phyloP scores from a whole-genome alignment of 2,113 vertebrate species.

The Calcarius ornatus region DNA sequence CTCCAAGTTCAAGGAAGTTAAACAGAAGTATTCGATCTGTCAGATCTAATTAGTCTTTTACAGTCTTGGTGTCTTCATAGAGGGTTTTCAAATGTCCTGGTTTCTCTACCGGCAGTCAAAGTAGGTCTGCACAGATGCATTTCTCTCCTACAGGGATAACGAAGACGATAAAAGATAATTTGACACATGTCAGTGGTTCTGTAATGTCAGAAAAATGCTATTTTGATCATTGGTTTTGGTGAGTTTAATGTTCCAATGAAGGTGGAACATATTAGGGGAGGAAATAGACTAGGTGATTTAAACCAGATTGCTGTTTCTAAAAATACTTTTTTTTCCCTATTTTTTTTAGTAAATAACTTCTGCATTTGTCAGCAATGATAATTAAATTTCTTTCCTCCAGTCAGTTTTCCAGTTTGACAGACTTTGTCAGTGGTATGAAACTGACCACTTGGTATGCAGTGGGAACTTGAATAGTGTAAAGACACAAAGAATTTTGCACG shows the following conservation, averaged over 20 bases:
- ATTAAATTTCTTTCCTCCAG: not conserved
- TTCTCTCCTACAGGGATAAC: not conserved
- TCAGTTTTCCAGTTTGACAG: not conserved
- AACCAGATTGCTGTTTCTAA: not conserved
- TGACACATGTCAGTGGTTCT: not conserved
- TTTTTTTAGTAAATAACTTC: not conserved
- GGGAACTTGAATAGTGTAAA: not conserved
- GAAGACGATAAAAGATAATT: not conserved
- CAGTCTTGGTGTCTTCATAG: not conserved
- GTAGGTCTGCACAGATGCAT: not conserved
- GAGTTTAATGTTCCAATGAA: not conserved
- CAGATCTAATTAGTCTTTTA: not conserved
- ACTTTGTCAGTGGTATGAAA: not conserved
- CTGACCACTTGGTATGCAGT: not conserved
- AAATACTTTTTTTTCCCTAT: not conserved
- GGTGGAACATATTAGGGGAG: not conserved
- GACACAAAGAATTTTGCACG: not conserved
- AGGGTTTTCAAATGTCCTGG: not conserved
- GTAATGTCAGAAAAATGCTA: not conserved
- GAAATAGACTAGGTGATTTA: not conserved
- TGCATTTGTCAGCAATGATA: not conserved
- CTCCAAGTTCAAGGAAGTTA: not conserved
- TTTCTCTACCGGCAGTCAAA: not conserved
- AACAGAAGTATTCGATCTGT: not conserved
- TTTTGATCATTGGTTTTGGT: not conserved